Evolutionary conservation across 2,797 vertebrate species (phyloP).

Genomic region (Sciurus vulgaris): DNA sequence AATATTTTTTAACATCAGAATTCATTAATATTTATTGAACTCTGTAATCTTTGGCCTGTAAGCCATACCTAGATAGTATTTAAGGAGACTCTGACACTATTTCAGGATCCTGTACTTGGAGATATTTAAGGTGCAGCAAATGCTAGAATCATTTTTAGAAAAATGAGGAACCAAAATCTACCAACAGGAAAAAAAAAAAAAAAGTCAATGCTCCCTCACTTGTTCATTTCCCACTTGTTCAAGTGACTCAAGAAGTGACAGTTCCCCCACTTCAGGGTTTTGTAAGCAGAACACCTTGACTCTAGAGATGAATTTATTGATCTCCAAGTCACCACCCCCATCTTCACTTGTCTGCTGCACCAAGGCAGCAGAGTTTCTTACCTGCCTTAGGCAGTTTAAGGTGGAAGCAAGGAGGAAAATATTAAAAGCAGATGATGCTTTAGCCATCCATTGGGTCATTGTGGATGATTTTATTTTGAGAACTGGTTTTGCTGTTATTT

Average conservation of each 20-base stretch:
- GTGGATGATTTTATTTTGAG: not conserved
- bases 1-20: conserved; percentile 45
- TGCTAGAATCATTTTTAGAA: conserved; percentile 67
- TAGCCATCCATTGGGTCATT: not conserved
- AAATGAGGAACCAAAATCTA: conserved; percentile 68
- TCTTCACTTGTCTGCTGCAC: not conserved
- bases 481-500: not conserved
- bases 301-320: not conserved
- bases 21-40: conserved; percentile 68
- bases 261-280: not conserved
- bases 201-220: conserved; percentile 9
- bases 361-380: not conserved
- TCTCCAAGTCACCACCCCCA: not conserved
- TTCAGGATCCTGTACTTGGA: conserved; percentile 38
- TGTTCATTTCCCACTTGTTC: not conserved
- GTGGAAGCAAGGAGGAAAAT: not conserved
- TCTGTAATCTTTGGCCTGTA: conserved; percentile 11
- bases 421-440: not conserved
- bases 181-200: conserved; percentile 57
- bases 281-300: not conserved
- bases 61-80: conserved; percentile 57
- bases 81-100: conserved; percentile 48
- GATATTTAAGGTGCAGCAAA: conserved; percentile 58
- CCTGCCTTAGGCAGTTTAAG: not conserved
- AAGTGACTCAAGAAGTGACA: not conserved